These are phyloP conservation scores for Cheilosia variabilis DNA, from an alignment of 2,888 invertebrate species.

Conservation along the genomic window DNA sequence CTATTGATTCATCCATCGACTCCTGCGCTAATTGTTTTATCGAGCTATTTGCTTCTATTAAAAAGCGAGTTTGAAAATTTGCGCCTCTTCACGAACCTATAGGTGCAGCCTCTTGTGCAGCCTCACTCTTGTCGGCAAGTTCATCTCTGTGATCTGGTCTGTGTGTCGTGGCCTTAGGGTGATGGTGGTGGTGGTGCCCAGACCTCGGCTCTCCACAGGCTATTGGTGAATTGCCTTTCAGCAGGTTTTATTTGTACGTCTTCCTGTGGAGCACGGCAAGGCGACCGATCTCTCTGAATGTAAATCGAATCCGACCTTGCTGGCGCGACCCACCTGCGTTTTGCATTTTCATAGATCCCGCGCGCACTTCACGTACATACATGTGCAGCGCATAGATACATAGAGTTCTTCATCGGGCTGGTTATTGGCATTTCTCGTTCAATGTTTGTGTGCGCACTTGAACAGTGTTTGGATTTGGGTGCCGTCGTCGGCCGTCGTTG, in stretches of 20 bases:
- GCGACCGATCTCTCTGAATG: conserved; percentile 59
- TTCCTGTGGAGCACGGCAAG: conserved; percentile 19
- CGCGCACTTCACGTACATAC: conserved; percentile 60
- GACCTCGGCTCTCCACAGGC: conserved; percentile 54
- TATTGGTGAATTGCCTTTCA: conserved; percentile 48
- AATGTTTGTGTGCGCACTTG: conserved; percentile 62
- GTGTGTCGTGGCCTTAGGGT: conserved; percentile 64
- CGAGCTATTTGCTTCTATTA: conserved; percentile 76
- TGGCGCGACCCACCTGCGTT: conserved; percentile 75
- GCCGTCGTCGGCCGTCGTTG: conserved; percentile 48
- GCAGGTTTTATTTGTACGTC: conserved; percentile 3
- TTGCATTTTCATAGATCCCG: conserved; percentile 75
- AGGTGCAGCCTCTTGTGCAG: conserved; percentile 19
- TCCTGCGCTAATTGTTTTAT: conserved; percentile 77
- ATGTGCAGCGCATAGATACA: conserved; percentile 48
- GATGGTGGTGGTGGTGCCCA: conserved; percentile 38
- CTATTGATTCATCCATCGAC: conserved; percentile 75
- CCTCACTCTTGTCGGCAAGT: conserved; percentile 68
- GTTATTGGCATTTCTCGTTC: conserved; percentile 50
- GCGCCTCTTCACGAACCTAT: conserved; percentile 34
- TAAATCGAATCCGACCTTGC: conserved; percentile 73
- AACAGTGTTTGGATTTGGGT: conserved; percentile 50
- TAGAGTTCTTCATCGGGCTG: conserved; percentile 38
- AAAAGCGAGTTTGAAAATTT: conserved; percentile 63
- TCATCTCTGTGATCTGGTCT: conserved; percentile 71